These are phyloP conservation scores for Neocloeon triangulifer DNA, from an alignment of 1,140 invertebrate species.

Conservation along the genomic window DNA sequence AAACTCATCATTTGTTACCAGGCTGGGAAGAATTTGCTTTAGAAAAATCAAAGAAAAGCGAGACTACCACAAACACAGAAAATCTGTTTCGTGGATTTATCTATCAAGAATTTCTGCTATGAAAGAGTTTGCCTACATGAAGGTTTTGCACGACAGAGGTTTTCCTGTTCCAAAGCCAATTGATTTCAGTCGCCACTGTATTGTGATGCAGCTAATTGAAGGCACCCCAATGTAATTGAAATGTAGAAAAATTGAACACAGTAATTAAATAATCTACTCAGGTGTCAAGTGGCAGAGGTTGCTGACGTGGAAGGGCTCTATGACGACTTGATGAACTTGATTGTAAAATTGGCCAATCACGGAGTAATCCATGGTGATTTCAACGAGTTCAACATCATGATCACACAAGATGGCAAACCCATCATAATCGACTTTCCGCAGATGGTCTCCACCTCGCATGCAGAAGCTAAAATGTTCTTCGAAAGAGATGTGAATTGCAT, in stretches of 20 bases:
- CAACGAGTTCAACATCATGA: slow-evolving; percentile 97
- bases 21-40: slow-evolving; percentile 86
- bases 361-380: slow-evolving; percentile 98
- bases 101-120: slow-evolving; percentile 90
- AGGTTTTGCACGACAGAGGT: slow-evolving; percentile 65
- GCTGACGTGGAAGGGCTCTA: slow-evolving; percentile 61
- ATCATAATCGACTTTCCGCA: slow-evolving; percentile 97
- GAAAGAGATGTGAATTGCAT: slow-evolving; percentile 89
- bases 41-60: slow-evolving; percentile 91
- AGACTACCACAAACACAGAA: slow-evolving; percentile 86
- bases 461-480: slow-evolving; percentile 86
- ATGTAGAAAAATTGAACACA: too few species aligned
- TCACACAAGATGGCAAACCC: slow-evolving; percentile 56
- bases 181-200: slow-evolving; percentile 88
- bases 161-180: slow-evolving; percentile 92
- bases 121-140: slow-evolving; percentile 98
- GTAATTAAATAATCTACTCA: slow-evolving; percentile 17
- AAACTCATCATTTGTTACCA: slow-evolving; percentile 15
- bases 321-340: slow-evolving; percentile 87
- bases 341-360: slow-evolving; percentile 71
- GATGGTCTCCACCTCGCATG: slow-evolving; percentile 89
- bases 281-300: slow-evolving; percentile 61
- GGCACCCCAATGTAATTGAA: slow-evolving; percentile 52
- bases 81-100: slow-evolving; percentile 87
- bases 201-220: slow-evolving; percentile 84